These are phyloP conservation scores for Archivesica marissinica DNA, from an alignment of 1,140 invertebrate genomes.

Conservation along the genomic window DNA sequence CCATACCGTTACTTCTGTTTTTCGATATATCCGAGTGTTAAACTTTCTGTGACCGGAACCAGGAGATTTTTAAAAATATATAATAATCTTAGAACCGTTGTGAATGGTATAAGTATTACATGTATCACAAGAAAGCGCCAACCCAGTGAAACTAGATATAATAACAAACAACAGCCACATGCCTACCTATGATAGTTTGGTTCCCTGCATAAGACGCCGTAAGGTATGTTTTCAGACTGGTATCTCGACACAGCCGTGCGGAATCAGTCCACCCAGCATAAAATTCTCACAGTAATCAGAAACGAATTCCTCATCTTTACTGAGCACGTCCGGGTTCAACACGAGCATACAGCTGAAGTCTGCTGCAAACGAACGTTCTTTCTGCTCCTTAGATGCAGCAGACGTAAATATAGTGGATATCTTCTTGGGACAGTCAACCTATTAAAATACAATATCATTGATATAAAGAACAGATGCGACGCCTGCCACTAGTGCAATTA, in stretches of 20 bases:
- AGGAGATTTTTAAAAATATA: background rate
- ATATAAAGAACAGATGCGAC: no score
- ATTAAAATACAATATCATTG: constrained; percentile 17
- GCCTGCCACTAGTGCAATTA: no score
- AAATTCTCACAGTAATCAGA: constrained; percentile 58
- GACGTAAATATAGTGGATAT: constrained; percentile 55
- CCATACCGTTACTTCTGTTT: background rate
- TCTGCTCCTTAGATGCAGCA: constrained; percentile 44
- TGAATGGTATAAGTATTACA: background rate
- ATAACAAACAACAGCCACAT: background rate
- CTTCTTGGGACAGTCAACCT: constrained; percentile 68
- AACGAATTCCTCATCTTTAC: constrained; percentile 55
- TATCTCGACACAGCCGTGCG: constrained; percentile 53
- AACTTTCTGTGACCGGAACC: background rate
- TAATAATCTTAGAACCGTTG: background rate
- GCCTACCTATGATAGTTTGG: background rate
- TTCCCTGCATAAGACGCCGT: constrained; percentile 20
- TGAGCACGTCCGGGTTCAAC: constrained; percentile 8
- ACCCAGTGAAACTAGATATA: background rate
- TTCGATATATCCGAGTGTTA: background rate
- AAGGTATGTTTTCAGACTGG: constrained; percentile 23
- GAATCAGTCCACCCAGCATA: constrained; percentile 41
- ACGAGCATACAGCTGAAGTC: constrained; percentile 58
- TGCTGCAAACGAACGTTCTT: constrained; percentile 20
- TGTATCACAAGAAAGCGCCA: background rate